A percentile compares a stretch with the other conserved stretches of the same genome.
Evolutionary conservation across 2,797 vertebrate genomes (phyloP).

Genomic region (Cossypha niveicapilla): DNA sequence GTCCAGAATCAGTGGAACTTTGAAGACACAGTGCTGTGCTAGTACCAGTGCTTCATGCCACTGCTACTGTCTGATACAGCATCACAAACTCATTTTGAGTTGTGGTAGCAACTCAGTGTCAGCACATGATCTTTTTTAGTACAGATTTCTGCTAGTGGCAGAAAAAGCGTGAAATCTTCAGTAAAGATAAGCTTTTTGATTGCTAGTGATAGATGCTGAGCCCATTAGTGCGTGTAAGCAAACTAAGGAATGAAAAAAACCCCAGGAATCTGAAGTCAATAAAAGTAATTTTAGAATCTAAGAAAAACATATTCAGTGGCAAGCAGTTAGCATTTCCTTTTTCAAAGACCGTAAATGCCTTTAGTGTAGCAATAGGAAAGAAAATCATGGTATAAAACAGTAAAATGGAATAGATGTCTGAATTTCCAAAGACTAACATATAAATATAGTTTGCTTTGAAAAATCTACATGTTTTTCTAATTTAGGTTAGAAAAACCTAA

Average conservation of each 20-base stretch:
- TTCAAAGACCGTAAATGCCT: not conserved
- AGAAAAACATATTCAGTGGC: not conserved
- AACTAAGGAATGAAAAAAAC: not conserved
- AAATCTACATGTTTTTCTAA: not conserved
- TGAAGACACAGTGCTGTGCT: no score
- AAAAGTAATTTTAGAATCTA: not conserved
- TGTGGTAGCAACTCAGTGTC: rapidly evolving
- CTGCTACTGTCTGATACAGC: not conserved
- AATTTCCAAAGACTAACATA: not conserved
- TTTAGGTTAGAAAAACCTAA: not conserved
- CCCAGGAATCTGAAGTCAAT: not conserved
- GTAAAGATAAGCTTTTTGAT: not conserved
- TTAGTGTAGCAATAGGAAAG: not conserved
- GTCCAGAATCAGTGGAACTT: no score
- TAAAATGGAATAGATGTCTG: not conserved
- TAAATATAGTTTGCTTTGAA: not conserved
- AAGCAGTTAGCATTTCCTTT: not conserved
- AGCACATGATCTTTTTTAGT: not conserved
- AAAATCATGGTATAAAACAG: not conserved
- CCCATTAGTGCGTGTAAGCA: not conserved
- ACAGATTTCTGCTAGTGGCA: not conserved
- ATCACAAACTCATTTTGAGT: not conserved
- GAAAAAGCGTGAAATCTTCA: not conserved
- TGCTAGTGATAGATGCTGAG: not conserved
- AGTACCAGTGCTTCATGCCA: not conserved